Conservation (phyloP, 2,113 vertebrate genomes). For the Ptilorrhoa leucosticta region DNA sequence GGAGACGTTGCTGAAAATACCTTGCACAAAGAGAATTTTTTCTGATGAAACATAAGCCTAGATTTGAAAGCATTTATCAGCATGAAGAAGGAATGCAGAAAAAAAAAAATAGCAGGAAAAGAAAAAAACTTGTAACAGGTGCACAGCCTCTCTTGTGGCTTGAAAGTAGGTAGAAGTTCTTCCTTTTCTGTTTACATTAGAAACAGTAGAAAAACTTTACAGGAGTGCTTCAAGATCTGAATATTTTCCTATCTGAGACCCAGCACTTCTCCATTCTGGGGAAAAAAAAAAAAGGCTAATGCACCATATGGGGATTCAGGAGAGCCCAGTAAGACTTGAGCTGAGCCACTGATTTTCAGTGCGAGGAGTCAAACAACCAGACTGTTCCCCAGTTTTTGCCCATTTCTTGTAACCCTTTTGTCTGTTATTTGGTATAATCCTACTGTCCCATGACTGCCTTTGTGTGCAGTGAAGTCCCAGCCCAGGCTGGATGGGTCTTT, state of each 20-base stretch:
- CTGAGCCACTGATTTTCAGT: not conserved
- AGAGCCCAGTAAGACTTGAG: not conserved
- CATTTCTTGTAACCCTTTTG: not conserved
- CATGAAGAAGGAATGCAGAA: not conserved
- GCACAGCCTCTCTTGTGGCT: not conserved
- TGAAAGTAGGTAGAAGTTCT: not conserved
- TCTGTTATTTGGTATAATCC: not conserved
- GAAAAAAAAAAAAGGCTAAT: not conserved
- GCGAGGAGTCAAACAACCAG: not conserved
- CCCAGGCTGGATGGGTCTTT: not conserved
- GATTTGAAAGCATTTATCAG: not conserved
- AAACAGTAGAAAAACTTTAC: not conserved
- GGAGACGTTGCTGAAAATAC: not conserved
- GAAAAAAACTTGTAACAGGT: not conserved
- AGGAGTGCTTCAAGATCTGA: not conserved
- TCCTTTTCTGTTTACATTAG: not conserved
- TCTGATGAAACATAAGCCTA: not conserved
- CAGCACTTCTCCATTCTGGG: not conserved
- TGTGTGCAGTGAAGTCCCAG: not conserved
- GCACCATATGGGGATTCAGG: accelerated
- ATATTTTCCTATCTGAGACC: not conserved
- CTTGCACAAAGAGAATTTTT: not conserved
- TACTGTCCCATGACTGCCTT: not conserved
- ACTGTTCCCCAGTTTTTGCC: not conserved
- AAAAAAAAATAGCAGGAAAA: not conserved